phyloP scores from a whole-genome alignment of 2,797 vertebrate genomes.

The Galaxias olidus region DNA sequence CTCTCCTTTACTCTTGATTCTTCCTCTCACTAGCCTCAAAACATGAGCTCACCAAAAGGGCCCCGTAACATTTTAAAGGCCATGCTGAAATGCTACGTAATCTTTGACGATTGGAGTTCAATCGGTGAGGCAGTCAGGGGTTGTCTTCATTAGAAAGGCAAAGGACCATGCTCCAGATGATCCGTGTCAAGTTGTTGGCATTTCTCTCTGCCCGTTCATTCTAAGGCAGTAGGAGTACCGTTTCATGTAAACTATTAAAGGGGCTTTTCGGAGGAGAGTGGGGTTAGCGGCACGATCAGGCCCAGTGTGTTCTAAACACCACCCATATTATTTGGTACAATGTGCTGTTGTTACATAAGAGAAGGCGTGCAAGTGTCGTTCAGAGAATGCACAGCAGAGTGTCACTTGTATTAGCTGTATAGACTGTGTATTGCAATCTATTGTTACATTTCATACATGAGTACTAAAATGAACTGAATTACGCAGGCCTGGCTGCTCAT shows the following conservation, averaged over 20 bases:
- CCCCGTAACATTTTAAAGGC: background rate
- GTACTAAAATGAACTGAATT: too few species aligned
- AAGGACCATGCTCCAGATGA: background rate
- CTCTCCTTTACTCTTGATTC: background rate
- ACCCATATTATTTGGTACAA: background rate
- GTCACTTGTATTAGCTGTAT: too few species aligned
- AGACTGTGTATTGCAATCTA: too few species aligned
- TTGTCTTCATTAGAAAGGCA: background rate
- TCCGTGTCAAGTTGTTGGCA: background rate
- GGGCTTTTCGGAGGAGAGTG: background rate
- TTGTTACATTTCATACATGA: too few species aligned
- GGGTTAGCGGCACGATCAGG: background rate
- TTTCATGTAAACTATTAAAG: background rate
- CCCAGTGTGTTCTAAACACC: background rate
- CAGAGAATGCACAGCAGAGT: too few species aligned
- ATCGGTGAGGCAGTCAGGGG: background rate
- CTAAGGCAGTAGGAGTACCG: background rate
- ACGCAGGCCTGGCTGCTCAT: too few species aligned
- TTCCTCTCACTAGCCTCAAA: background rate
- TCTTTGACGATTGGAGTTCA: slow-evolving; percentile 13
- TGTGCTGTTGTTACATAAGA: background rate
- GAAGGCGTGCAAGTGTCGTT: too few species aligned
- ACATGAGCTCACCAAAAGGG: slow-evolving; percentile 1
- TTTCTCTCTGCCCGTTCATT: background rate
- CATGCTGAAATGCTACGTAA: background rate